Base-by-base conservation (phyloP, 2,797 vertebrate genomes). In the Notolabrus celidotus region DNA sequence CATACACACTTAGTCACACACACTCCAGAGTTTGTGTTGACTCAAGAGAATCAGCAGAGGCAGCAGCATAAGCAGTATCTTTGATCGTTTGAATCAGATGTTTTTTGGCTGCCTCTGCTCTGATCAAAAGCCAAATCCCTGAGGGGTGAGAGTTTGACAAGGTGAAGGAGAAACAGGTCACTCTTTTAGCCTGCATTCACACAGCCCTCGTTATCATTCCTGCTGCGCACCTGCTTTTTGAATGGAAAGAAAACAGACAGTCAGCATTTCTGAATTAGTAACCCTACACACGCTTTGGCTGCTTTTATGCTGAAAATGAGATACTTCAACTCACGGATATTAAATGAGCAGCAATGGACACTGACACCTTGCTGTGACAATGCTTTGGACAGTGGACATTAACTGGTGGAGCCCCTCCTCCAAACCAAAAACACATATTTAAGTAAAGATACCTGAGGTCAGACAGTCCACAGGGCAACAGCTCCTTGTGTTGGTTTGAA, bases 161-260 rank as follows among this genome's bases (percentile, higher is more conserved):
- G 72, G 67, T 65, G 63, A 84, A 80, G 80, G 82, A 59, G 68
- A 36, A 27, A 66, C 60, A 2, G 55, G 43, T 66, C 67, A 33
- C 19, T 57, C 57, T 54, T 15, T 62, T 56, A 41, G 62, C 10
- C 47, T 51, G 62, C 34, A 19, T 49, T 67, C 62, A 59, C n/a
- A 31, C 29, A 61, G 25, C 38, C 17, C 3, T 51, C 41, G 19
- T 71, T 65, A 25, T 61, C 31, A 41, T 80, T 69, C 45, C 16
- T n/a, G 25, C 70, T 52, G 61, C 41, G 56, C 82, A 55, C 47
- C 58, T 11, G 3, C 46, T 61, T 63, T 57, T 63, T 68, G 54
- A 70, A 51, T 64, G 43, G 31, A 65, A 22, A 34, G 41, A 51
- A 63, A 68, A 67, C 41, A 27, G 22, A 64, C 22, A 17, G 36